Evolutionary conservation across 2,113 vertebrate species (phyloP).

Genomic region (Lamprologus callipterus): DNA sequence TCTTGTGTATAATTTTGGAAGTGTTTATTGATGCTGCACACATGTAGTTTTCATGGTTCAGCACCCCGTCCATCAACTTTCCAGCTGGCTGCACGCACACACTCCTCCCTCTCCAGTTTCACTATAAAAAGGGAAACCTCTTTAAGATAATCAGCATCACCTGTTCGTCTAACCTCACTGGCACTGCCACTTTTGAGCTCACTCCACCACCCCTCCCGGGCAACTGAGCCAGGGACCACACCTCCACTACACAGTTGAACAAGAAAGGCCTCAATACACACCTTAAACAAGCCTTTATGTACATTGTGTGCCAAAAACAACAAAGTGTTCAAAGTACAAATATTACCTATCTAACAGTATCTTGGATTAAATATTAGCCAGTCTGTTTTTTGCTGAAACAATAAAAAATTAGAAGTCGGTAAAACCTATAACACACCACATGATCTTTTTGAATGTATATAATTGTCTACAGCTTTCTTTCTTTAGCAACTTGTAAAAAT

Average conservation of each 20-base stretch:
- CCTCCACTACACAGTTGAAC: not conserved
- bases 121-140: not conserved
- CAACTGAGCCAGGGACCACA: not conserved
- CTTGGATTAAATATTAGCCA: not conserved
- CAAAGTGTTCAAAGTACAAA: not conserved
- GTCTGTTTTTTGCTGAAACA: not conserved
- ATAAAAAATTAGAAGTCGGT: not conserved
- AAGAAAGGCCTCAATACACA: not conserved
- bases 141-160: not conserved
- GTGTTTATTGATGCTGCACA: not conserved
- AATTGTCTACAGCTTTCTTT: not conserved
- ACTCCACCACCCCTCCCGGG: fast-evolving
- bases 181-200: not conserved
- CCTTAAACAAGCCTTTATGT: not conserved
- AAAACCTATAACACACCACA: not conserved
- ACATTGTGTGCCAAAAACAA: not conserved
- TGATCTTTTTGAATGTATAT: not conserved
- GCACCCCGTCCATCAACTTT: not conserved
- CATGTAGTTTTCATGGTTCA: not conserved
- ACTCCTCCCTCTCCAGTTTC: not conserved
- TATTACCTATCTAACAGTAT: not conserved
- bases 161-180: not conserved
- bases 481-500: not conserved
- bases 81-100: not conserved
- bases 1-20: no score